These are phyloP conservation scores for Cantharis rustica DNA, from an alignment of 2,888 invertebrate species.

Conservation along the genomic window DNA sequence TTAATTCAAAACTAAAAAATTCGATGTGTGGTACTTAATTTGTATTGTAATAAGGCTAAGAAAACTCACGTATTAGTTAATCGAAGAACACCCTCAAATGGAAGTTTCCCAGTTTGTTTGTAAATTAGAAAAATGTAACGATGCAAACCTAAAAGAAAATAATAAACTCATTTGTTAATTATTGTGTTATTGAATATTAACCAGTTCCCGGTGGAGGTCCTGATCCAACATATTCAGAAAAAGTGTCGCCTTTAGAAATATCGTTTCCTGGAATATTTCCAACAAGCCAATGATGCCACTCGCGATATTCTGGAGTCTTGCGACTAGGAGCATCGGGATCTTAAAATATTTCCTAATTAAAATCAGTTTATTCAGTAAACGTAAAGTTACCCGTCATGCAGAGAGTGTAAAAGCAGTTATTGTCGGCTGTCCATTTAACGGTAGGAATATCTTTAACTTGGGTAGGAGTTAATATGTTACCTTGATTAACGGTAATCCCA, in stretches of 20 bases:
- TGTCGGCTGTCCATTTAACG: slow-evolving; percentile 67
- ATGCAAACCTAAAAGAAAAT: slow-evolving; percentile 61
- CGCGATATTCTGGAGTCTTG: slow-evolving; percentile 68
- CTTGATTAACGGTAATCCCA: slow-evolving; percentile 60
- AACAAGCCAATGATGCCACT: slow-evolving; percentile 81
- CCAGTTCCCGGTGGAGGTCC: slow-evolving; percentile 73
- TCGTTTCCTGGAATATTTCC: slow-evolving; percentile 74
- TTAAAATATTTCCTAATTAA: background rate
- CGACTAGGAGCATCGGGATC: slow-evolving; percentile 83
- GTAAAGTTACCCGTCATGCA: slow-evolving; percentile 52
- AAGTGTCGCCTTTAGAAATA: slow-evolving; percentile 65
- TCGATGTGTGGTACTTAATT: no score
- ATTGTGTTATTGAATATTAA: background rate
- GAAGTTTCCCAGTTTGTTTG: slow-evolving; percentile 65
- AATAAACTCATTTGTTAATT: background rate
- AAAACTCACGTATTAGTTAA: slow-evolving; percentile 35
- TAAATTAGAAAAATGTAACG: slow-evolving; percentile 75
- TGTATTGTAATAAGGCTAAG: no score
- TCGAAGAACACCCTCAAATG: slow-evolving; percentile 36
- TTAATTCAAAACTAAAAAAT: no score
- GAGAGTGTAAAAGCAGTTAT: slow-evolving; percentile 67
- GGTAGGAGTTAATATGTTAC: slow-evolving; percentile 73
- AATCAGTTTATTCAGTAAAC: background rate
- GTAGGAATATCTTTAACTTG: slow-evolving; percentile 72
- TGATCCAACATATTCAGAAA: slow-evolving; percentile 68